Base-by-base conservation (phyloP, 92 coral and sea anemone genomes). In the Zoanthus sansibaricus region DNA sequence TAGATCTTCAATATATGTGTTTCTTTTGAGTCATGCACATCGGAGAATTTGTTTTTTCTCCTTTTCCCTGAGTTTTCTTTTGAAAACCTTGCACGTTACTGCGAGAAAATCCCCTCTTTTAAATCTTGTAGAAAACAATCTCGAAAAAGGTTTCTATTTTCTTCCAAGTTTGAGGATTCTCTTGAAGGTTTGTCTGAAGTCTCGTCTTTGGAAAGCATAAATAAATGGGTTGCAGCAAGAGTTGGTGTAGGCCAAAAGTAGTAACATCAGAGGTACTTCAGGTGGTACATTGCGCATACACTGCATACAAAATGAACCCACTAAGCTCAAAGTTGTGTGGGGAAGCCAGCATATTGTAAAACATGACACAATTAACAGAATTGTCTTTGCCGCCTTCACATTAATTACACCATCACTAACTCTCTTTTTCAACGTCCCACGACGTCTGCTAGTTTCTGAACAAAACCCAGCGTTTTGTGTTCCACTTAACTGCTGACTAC, bases 271-370 rank as follows among this genome's bases (percentile, higher is more conserved):
- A 45, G 45, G 10, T 1, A 10, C 55, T 7, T 80, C 61, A 9
- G 7, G 45, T 25, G 75, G 55, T 10, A 80, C 75, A 11, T 11
- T 9, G 18, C 12, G 8, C 9, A n/a, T 17, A 20, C 85, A 67
- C 5, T 21, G 44, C 44, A 12, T 18, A 21, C 85, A 80, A 25
- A 80, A 25, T 2, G 85, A 46, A 6, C 74, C 73, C 45, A 80
- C 85, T 66, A 80, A 49, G 47, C 85, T 80, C 52, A 80, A 3
- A 6, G 25, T 47, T 6, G 85, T 80, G 66, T 80, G 61, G 0
- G 85, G 85, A 46, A 80, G 7, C 85, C 85, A 80, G n/a, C 85
- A 80, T 25, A 80, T n/a, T 15, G 85, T 80, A 47, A 80, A 80
- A 67, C 85, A 80, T 0, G 85, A 80, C 0, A 80, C 85, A 21